phyloP scores from a whole-genome alignment of 2,113 vertebrate genomes.

The Danio rerio region DNA sequence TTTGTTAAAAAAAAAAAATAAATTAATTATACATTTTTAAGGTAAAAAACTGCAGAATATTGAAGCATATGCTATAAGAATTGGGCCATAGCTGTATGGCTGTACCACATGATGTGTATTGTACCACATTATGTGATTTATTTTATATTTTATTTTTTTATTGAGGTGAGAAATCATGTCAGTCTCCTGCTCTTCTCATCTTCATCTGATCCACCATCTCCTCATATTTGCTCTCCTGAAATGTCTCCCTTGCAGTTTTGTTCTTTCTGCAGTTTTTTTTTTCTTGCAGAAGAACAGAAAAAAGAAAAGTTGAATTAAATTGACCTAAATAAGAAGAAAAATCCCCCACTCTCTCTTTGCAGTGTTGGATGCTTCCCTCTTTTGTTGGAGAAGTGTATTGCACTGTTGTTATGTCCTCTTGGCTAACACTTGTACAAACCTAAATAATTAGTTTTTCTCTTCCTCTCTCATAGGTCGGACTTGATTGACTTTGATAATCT shows the following conservation, averaged over 20 bases:
- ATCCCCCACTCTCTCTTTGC: background rate
- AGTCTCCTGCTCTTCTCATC: background rate
- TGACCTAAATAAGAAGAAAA: conserved; percentile 74
- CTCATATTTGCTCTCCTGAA: conserved; percentile 14
- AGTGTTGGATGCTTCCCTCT: conserved; percentile 8
- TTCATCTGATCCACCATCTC: background rate
- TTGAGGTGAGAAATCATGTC: background rate
- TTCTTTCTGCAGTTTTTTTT: background rate
- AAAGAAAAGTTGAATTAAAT: conserved; percentile 61
- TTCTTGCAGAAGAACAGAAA: conserved; percentile 52
- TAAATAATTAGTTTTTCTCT: background rate
- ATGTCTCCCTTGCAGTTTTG: background rate
- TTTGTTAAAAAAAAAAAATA: too few species aligned
- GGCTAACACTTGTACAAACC: background rate
- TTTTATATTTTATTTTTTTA: too few species aligned
- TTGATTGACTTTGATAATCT: conserved; percentile 89
- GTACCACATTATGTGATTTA: background rate
- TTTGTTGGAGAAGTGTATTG: conserved; percentile 5
- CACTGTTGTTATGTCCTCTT: background rate
- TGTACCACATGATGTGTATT: background rate
- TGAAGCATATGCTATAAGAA: background rate
- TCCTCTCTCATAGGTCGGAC: conserved; percentile 79
- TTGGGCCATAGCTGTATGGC: background rate
- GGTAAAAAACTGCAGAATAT: background rate
- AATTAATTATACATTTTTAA: too few species aligned